Evolutionary conservation across 2,797 vertebrate species (phyloP), one percentile per base, ranked within the genome.

Genomic region (Psittacula derbiana): DNA sequence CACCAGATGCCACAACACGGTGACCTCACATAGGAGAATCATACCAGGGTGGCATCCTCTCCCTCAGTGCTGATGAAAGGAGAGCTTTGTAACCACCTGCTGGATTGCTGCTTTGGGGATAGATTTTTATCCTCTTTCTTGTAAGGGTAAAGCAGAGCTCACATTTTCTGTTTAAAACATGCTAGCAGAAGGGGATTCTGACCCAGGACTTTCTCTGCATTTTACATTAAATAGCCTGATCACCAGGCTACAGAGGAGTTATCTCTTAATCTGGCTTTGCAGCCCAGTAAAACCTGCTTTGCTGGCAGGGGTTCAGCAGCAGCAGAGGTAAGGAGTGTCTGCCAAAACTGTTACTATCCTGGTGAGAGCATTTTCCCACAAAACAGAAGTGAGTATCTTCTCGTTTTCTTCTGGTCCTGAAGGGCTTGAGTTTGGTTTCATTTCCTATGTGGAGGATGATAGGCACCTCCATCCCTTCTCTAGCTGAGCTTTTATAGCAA

Each of bases 251-350:
- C 2, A 0, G 11, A 64, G 85, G 81, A 78, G 44, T 93, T 96
- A 85, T 30, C 91, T 38, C 20, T 62, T 94, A 93, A 94, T 91
- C 94, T 92, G 85, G 79, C 52, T 96, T 91, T 92, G 74, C 60
- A 85, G 87, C 71, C 87, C 47, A 30, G 67, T 44, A 70, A 93
- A 82, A 80, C 60, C 95, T 76, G 75, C 89, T 89, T 49, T 86
- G 72, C 82, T 95, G 87, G 89, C 94, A 92, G 60, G 57, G 81
- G 44, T 66, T 91, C 89, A 71, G 84, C 33, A 74, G 84, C 44
- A 60, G 67, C 74, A n/a, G 64, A 52, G 84, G 71, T 73, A 72
- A 70, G 67, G 30, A 73, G 49, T 10, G 4, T 23, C 13, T 86
- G 36, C 52, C 69, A 24, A 55, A 49, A 47, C 12, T 7, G 6